phyloP scores from a whole-genome alignment of 2,797 vertebrate species.

The Acanthornis magna region DNA sequence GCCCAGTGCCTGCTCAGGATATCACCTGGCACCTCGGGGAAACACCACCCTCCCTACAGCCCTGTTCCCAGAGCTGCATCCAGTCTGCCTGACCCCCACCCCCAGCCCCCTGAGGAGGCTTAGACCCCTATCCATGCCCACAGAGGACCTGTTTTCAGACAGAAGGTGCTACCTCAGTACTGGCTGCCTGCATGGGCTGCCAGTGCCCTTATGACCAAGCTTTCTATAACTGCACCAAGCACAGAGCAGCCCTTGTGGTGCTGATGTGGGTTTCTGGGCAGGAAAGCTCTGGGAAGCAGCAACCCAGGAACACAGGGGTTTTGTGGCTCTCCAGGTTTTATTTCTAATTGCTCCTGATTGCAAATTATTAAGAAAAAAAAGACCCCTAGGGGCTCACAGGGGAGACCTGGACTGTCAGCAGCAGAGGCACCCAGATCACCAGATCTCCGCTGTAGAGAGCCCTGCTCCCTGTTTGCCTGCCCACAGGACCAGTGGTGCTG shows the following conservation, averaged over 20 bases:
- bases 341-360: background rate
- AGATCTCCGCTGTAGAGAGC: background rate
- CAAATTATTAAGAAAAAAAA: background rate
- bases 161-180: background rate
- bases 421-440: background rate
- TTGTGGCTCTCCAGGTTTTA: background rate
- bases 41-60: background rate
- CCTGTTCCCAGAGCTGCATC: background rate
- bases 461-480: background rate
- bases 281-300: background rate
- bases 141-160: background rate
- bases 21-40: fast-evolving
- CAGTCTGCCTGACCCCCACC: fast-evolving
- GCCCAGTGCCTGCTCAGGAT: background rate
- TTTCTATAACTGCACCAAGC: background rate
- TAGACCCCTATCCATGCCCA: too few relatives aligned
- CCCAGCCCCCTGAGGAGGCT: background rate
- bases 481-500: background rate
- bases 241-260: fast-evolving
- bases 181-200: background rate
- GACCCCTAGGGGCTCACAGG: fast-evolving
- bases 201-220: fast-evolving
- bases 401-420: background rate
- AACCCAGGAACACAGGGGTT: background rate
- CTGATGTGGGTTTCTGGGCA: background rate